A percentile compares a stretch with the other conserved stretches of the same genome.
phyloP scores from a whole-genome alignment of 2,797 vertebrate species.

The Triplophysa yarkandensis region DNA sequence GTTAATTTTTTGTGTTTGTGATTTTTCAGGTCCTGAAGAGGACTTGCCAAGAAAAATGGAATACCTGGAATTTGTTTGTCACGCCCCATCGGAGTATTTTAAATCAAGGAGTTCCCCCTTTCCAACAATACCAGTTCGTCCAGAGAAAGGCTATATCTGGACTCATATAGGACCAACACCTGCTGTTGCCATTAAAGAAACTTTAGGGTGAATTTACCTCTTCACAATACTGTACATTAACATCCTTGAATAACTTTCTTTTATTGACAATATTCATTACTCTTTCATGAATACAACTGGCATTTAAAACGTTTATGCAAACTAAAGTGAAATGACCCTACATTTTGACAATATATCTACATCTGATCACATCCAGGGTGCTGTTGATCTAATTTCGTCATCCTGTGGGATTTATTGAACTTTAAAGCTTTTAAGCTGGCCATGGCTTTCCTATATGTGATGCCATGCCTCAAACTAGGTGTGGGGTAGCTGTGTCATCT shows the following conservation, averaged over 20 bases:
- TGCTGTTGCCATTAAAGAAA: constrained; percentile 86
- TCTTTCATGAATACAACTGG: background rate
- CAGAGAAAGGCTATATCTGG: constrained; percentile 96
- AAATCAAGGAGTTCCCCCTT: constrained; percentile 93
- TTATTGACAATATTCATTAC: background rate
- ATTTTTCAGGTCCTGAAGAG: constrained; percentile 88
- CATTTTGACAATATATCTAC: background rate
- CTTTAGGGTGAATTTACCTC: constrained; percentile 65
- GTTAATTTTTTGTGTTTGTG: background rate
- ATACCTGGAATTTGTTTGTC: constrained; percentile 96
- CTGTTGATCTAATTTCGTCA: background rate
- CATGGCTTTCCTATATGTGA: background rate
- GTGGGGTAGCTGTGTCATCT: background rate
- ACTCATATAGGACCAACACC: constrained; percentile 91
- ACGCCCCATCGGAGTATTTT: constrained; percentile 97
- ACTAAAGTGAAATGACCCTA: background rate
- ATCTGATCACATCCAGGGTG: background rate
- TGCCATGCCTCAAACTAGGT: background rate
- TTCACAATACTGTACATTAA: background rate
- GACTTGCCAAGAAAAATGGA: constrained; percentile 98
- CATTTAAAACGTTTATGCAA: background rate
- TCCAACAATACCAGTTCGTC: constrained; percentile 89
- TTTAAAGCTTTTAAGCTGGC: background rate
- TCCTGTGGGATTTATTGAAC: background rate
- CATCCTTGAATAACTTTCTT: background rate